Conservation (phyloP, 2,888 invertebrate species). For the Andrena bicolor region DNA sequence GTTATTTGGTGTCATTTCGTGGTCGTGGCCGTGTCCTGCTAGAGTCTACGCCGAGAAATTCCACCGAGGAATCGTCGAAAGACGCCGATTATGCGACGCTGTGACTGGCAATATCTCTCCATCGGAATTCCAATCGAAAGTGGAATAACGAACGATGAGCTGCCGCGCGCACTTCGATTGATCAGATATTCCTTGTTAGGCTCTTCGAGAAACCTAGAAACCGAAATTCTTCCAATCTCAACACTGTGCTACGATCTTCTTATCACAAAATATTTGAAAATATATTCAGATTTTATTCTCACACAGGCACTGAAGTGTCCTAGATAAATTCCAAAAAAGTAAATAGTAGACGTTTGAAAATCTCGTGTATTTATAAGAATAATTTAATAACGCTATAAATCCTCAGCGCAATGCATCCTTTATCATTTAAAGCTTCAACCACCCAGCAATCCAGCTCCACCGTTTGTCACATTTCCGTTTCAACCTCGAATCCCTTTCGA, state of each 20-base stretch:
- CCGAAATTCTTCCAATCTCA: background rate
- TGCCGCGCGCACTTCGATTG: constrained; percentile 5
- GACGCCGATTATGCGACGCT: constrained; percentile 49
- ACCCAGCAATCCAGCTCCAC: background rate
- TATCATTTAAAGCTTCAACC: no score
- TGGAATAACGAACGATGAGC: constrained; percentile 30
- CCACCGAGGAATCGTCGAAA: constrained; percentile 53
- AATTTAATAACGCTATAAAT: no score
- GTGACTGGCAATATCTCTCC: constrained; percentile 38
- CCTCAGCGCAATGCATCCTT: no score
- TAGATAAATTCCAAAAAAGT: no score
- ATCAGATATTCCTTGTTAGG: constrained; percentile 15
- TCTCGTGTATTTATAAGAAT: no score
- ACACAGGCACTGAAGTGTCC: no score
- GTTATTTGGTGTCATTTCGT: constrained; percentile 68
- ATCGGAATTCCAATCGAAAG: constrained; percentile 45
- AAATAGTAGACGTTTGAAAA: no score
- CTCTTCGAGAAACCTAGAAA: background rate
- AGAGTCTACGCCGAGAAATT: constrained; percentile 32
- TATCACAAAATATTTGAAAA: background rate
- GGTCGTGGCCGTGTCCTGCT: constrained; percentile 36
- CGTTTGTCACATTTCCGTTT: background rate
- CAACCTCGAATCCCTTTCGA: background rate
- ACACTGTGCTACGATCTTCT: background rate
- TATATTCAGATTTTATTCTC: background rate